Evolutionary conservation across 2,113 vertebrate genomes (phyloP).

Genomic region (Eulacestoma nigropectus): DNA sequence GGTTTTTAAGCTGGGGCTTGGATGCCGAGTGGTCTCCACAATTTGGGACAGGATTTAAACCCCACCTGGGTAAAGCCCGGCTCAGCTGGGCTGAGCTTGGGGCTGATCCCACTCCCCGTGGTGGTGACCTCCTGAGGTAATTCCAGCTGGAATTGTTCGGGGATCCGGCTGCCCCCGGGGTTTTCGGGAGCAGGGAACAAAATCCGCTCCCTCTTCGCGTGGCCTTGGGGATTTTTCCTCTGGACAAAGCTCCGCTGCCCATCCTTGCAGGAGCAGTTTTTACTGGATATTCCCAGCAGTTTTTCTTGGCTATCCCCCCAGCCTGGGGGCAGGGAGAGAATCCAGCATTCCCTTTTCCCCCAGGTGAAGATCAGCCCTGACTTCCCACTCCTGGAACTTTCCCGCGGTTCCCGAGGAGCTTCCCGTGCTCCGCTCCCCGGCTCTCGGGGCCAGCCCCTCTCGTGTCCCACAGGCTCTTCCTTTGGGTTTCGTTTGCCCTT

Average conservation of each 20-base stretch:
- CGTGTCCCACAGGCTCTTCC: neutral
- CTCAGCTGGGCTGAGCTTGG: neutral
- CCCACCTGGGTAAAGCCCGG: neutral
- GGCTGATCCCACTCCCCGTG: neutral
- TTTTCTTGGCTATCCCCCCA: neutral
- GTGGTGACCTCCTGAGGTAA: too few relatives aligned
- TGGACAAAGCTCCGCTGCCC: neutral
- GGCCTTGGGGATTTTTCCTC: neutral
- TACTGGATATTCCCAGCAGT: neutral
- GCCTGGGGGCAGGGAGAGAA: neutral
- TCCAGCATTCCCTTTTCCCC: neutral
- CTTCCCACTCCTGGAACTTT: neutral
- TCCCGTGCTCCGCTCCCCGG: neutral
- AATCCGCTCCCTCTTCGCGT: neutral
- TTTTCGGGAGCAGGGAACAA: neutral
- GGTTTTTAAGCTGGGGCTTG: neutral
- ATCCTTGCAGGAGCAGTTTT: neutral
- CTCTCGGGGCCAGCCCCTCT: neutral
- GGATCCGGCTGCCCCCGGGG: neutral
- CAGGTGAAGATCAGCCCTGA: neutral
- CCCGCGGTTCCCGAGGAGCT: neutral
- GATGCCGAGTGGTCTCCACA: neutral
- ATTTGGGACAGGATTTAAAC: fast-evolving
- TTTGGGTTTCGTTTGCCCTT: neutral
- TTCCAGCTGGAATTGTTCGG: neutral